Evolutionary conservation across 2,797 vertebrate genomes (phyloP).

Genomic region (Chaenodraco wilsoni): DNA sequence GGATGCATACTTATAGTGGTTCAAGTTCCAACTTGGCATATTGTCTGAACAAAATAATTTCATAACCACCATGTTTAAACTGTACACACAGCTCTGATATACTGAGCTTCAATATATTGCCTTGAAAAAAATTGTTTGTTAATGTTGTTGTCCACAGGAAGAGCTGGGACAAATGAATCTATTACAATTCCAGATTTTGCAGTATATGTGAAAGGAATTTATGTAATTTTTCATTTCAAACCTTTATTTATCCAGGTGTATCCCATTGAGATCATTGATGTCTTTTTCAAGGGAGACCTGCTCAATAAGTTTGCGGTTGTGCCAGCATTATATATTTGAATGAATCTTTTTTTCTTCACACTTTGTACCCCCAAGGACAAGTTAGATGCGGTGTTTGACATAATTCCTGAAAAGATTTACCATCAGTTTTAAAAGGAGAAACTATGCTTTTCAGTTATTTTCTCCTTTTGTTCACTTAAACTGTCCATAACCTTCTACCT

Average conservation of each 20-base stretch:
- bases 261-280: too few relatives aligned
- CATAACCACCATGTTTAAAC: background rate
- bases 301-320: background rate
- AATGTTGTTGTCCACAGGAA: background rate
- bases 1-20: background rate
- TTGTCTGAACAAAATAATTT: constrained; percentile 3
- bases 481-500: background rate
- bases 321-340: background rate
- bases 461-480: background rate
- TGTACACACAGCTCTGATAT: background rate
- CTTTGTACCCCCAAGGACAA: constrained; percentile 7
- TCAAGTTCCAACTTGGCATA: background rate
- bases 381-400: background rate
- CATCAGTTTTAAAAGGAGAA: background rate
- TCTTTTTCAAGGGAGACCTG: too few relatives aligned
- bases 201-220: background rate
- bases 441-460: background rate
- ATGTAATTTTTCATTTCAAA: too few relatives aligned
- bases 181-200: background rate
- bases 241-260: too few relatives aligned
- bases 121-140: background rate
- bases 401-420: background rate
- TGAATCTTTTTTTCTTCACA: constrained; percentile 3
- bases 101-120: background rate
- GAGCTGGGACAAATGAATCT: background rate